Evolutionary conservation across 1,140 invertebrate species (phyloP), one percentile per base, ranked within the genome.

Genomic region (Radopholus similis): DNA sequence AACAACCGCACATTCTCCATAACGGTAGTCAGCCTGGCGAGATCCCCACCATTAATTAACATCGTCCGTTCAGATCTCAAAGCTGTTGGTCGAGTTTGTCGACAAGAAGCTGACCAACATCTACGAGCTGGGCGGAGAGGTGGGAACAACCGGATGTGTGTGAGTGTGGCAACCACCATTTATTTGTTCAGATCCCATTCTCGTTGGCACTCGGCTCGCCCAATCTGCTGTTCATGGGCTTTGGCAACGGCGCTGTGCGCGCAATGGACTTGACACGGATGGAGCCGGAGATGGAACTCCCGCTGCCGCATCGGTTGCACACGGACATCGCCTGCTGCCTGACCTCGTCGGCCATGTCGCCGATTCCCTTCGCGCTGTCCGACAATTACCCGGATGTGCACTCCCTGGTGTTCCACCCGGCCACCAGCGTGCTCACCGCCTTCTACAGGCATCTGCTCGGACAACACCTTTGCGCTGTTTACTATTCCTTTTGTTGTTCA

Each of bases 101-200:
- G 77, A 80, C 42, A 77, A 80, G 59, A 74, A 75, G 69, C 44
- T 77, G 6, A 58, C 73, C 1, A 73, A 71, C 58, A 59, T 67
- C 9, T 77, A 75, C 49, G 77, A 77, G 57, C 49, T 77, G 34
- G 55, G 69, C 23, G 74, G 64, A 9, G 72, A 64, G 40, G 57
- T 62, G 11, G 1, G 18, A 42, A 42, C 38, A 42, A 42, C 38
- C 1, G 18, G 1, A 42, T 11, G 18, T 42, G 18, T 13, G 18
- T 1, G 38, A 11, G 18, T 13, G n/a, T 40, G 11, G 11, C 11
- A 40, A 40, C 11, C 38, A 40, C 38, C n/a, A 47, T 15, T 47
- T 47, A 9, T 47, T 26, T 23, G 8, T 51, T 51, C n/a, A 51
- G 47, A 28, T 51, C 23, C 59, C 59, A 28, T 62, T 62, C 8